Base-by-base conservation (phyloP, 2,888 invertebrate genomes). In the Chaetoderma sp. region DNA sequence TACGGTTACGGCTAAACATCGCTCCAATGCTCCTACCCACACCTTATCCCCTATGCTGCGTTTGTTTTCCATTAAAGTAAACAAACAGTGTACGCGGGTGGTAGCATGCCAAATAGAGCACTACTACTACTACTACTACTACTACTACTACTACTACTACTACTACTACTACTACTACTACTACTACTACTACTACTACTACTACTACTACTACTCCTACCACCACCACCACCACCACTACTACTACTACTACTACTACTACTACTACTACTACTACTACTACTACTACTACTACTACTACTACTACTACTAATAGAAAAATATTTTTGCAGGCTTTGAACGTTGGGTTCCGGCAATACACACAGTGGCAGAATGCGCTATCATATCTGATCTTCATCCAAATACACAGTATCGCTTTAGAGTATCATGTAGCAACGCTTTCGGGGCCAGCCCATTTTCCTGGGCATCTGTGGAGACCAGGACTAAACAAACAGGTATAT, bases 381-480 rank as follows among this genome's bases (percentile, higher is more conserved):
- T 96, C 18, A 90, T 97, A 1, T 90, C 90, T 74, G 91, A 92
- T 71, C 89, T 98, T n/a, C 88, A 90, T 59, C 91, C 94, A 0
- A 91, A 92, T 72, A 92, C 92, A 30, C 91, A 91, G 78, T 97
- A 98, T 87, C 92, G 94, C 76, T 96, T 98, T 89, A 90, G 97
- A 65, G 89, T 98, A 32, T 91, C 94, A 0, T 94, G 96, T 0
- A 90, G 92, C 73, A 98, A 98, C 88, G 91, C 92, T 59, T 94
- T 98, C 81, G 98, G 98, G 0, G 95, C 95, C 93, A 95, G 97
- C 86, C 93, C 94, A 60, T 92, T 93, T 82, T 95, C 96, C 52
- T 92, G 94, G 70, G 92, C 94, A 0, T 93, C 94, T 1, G 90
- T 91, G 67, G 88, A 93, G 0, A 88, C 92, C 23, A 91, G 91